phyloP scores from a whole-genome alignment of 2,113 vertebrate genomes.

The Pardalotus punctatus region DNA sequence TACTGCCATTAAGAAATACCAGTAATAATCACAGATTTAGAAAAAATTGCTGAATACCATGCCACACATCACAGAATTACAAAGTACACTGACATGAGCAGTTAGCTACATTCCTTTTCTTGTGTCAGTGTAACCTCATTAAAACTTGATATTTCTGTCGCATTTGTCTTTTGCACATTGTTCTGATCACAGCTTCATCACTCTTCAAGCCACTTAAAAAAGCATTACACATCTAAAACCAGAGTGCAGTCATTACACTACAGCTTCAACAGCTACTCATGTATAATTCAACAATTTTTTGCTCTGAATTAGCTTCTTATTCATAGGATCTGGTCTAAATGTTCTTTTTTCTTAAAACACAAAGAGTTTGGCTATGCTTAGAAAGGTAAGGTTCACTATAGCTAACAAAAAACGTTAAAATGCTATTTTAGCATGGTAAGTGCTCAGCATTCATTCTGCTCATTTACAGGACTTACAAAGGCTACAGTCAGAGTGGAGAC shows the following conservation, averaged over 20 bases:
- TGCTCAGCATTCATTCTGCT: neutral
- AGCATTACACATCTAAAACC: constrained; percentile 20
- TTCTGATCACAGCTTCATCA: constrained; percentile 39
- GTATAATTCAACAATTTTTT: constrained; percentile 38
- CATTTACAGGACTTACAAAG: neutral
- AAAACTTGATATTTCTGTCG: neutral
- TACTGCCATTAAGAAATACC: neutral
- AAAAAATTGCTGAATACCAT: neutral
- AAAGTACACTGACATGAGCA: neutral
- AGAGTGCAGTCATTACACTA: neutral
- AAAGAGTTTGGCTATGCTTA: neutral
- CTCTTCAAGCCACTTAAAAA: constrained; percentile 30
- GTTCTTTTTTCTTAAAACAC: neutral
- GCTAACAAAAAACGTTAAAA: neutral
- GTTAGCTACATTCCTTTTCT: neutral
- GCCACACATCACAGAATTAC: neutral
- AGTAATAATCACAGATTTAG: neutral
- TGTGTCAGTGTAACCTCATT: neutral
- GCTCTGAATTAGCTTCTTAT: constrained; percentile 41
- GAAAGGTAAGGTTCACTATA: neutral
- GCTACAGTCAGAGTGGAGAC: neutral
- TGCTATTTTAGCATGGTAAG: neutral
- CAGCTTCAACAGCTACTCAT: constrained; percentile 34
- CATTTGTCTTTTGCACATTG: neutral
- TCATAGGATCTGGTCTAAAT: neutral